Conservation (phyloP, 2,888 invertebrate genomes). For the Bimastos eiseni region DNA sequence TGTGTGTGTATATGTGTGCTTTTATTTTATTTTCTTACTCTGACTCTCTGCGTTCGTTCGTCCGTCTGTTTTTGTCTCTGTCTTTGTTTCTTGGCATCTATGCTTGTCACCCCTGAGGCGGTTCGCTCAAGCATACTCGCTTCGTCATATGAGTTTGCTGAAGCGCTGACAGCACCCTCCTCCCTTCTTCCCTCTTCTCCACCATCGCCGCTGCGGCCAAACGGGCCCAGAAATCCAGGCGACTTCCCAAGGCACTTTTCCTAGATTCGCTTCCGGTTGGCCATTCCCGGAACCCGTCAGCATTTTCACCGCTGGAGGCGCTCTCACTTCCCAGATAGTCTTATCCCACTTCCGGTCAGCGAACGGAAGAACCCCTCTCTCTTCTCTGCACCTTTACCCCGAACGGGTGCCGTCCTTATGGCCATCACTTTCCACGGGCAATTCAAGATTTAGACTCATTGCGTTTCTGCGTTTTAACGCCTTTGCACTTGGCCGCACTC, state of each 20-base stretch:
- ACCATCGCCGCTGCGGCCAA: not conserved
- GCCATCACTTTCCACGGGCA: not conserved
- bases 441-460: too few species aligned
- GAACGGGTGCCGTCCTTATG: not conserved
- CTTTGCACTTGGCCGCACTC: slow-evolving; percentile 13
- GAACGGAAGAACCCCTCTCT: not conserved
- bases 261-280: not conserved
- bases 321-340: not conserved
- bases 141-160: not conserved
- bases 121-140: not conserved
- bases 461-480: not conserved
- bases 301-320: not conserved
- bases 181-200: not conserved
- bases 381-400: not conserved
- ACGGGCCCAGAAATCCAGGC: not conserved
- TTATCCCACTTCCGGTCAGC: slow-evolving; percentile 13
- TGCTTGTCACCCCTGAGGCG: not conserved
- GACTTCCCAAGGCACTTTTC: not conserved
- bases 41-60: not conserved
- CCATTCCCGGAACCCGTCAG: slow-evolving; percentile 6
- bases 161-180: not conserved
- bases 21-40: not conserved
- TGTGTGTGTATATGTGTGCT: not conserved
- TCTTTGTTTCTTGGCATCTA: not conserved
- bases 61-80: not conserved